Conservation (phyloP, 2,113 vertebrate species). For the Lophura nycthemera region DNA sequence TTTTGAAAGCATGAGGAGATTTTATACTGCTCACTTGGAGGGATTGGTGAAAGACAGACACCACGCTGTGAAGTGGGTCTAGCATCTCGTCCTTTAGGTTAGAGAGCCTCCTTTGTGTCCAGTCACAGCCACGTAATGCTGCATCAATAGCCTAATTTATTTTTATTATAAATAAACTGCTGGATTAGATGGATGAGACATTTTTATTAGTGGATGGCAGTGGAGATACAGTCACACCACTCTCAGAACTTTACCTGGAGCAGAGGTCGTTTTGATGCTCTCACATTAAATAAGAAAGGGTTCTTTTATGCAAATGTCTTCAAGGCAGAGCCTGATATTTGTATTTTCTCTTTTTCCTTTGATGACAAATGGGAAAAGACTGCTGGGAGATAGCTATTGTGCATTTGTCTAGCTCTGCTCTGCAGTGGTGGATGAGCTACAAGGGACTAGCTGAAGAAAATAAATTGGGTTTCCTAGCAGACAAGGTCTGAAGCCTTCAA, state of each 20-base stretch:
- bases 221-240: neutral
- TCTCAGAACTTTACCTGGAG: conserved; percentile 11
- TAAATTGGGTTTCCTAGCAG: conserved; percentile 30
- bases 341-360: neutral
- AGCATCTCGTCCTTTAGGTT: neutral
- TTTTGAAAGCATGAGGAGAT: neutral
- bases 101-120: neutral
- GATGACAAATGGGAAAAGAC: neutral
- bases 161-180: neutral
- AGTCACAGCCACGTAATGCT: neutral
- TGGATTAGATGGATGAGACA: neutral
- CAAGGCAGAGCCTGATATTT: neutral
- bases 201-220: neutral
- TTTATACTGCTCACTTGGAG: neutral
- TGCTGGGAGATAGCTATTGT: neutral
- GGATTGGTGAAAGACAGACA: neutral
- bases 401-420: neutral
- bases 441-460: neutral
- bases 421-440: neutral
- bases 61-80: neutral
- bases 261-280: neutral
- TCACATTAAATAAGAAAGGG: neutral
- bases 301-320: neutral
- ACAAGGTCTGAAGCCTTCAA: conserved; percentile 23
- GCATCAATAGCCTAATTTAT: neutral